phyloP scores from a whole-genome alignment of 1,140 invertebrate species.

The Antheraea pernyi region DNA sequence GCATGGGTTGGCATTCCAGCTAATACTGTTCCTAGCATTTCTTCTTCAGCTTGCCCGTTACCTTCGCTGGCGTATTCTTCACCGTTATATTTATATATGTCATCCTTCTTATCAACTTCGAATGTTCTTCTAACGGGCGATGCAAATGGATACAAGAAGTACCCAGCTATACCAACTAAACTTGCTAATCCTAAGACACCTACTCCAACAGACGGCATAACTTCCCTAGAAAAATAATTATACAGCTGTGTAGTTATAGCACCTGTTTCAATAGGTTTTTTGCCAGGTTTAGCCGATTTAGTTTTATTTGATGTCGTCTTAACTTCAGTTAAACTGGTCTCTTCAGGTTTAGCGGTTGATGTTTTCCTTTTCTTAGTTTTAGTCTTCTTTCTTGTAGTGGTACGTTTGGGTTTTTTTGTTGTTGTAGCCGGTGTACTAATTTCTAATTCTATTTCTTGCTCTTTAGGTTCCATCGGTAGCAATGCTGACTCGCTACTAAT shows the following conservation, averaged over 20 bases:
- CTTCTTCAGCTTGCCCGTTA: conserved; percentile 85
- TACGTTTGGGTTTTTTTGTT: conserved; percentile 75
- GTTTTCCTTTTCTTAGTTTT: conserved; percentile 74
- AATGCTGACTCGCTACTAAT: conserved; percentile 54
- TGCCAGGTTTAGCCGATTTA: conserved; percentile 53
- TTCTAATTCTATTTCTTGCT: conserved; percentile 79
- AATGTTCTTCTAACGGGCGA: conserved; percentile 84
- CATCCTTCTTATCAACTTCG: conserved; percentile 81
- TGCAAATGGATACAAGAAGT: conserved; percentile 87
- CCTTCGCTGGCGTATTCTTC: conserved; percentile 82
- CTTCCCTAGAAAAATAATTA: conserved; percentile 87
- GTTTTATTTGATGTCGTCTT: conserved; percentile 75
- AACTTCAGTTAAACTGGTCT: conserved; percentile 73
- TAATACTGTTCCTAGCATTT: conserved; percentile 86
- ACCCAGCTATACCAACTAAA: conserved; percentile 85
- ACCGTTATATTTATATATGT: conserved; percentile 82
- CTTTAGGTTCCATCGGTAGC: conserved; percentile 78
- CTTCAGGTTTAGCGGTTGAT: conserved; percentile 73
- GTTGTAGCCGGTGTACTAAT: conserved; percentile 71
- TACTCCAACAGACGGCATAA: conserved; percentile 89
- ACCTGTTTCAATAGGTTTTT: conserved; percentile 68
- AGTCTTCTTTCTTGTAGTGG: conserved; percentile 70
- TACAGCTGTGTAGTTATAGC: conserved; percentile 87
- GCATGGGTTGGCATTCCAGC: conserved; percentile 84
- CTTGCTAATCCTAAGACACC: conserved; percentile 86